Evolutionary conservation across 2,113 vertebrate genomes (phyloP), one percentile per base, ranked within the genome.

Genomic region (Papio anubis): DNA sequence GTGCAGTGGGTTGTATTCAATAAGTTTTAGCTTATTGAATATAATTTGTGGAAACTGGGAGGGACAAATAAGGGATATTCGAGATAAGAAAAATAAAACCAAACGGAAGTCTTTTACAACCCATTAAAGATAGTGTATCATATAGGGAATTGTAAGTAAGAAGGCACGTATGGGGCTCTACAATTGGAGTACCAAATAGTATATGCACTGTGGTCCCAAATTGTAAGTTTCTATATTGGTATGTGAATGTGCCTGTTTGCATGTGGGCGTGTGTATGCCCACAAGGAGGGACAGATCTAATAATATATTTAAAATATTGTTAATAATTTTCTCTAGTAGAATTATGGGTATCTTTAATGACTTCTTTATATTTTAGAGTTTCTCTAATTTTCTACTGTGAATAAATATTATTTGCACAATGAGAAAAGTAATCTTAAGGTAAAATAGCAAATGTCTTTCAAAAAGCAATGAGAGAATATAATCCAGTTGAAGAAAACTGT

Each of bases 1-100:
- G 6, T 10, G 43, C 0, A 2, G 2, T 25, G 76, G 5, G 18
- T 13, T 18, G 1, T 10, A 32, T 11, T 43, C 25, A 66, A 17
- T 83, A 57, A 76, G 3, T 88, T 9, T 75, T 89, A 76, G 23
- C 4, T 93, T 72, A 88, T 13, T 50, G 48, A 66, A 66, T 78
- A 78, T 35, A 68, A 32, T 50, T 70, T 96, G 32, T 48, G 11
- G 16, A 32, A 86, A 61, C 0, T 23, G 10, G 4, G 25, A 81
- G 7, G 9, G 5, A 81, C 8, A 5, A n/a, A 64, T 78, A 35
- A 96, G 4, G 75, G n/a, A 87, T 43, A 92, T 66, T 52, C 16
- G 17, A 70, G 18, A 70, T 55, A 61, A 38, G 18, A 78, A 92
- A 79, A 90, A 48, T 70, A 55, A 93, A 91, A 76, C 4, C 20